Percentiles rank a stretch among this genome's conserved stretches.
phyloP scores from a whole-genome alignment of 2,797 vertebrate species.

The Falco biarmicus region DNA sequence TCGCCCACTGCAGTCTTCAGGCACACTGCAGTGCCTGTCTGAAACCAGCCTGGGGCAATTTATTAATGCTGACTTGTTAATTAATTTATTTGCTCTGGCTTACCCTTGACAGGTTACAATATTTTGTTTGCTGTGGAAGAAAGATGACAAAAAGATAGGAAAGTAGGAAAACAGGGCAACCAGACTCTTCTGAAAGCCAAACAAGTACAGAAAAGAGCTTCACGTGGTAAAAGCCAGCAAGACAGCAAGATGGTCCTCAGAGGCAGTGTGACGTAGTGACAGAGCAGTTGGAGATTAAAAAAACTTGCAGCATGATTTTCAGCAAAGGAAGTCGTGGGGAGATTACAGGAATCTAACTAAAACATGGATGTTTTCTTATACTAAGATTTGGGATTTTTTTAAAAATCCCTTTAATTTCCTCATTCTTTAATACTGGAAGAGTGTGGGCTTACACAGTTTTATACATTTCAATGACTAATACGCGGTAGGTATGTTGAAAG shows the following conservation, averaged over 20 bases:
- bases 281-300: neutral
- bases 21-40: neutral
- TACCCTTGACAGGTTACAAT: neutral
- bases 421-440: neutral
- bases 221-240: neutral
- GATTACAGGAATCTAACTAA: conserved; percentile 9
- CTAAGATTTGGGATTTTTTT: neutral
- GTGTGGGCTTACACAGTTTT: neutral
- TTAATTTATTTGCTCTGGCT: neutral
- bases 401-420: conserved; percentile 35
- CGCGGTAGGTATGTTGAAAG: neutral
- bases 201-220: neutral
- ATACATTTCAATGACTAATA: conserved; percentile 22
- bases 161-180: neutral
- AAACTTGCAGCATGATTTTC: neutral
- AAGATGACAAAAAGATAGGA: neutral
- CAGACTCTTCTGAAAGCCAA: neutral
- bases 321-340: neutral
- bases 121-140: neutral
- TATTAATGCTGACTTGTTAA: neutral
- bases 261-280: neutral
- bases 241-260: neutral
- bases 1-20: rapidly evolving
- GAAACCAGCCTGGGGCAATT: neutral
- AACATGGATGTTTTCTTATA: neutral